Evolutionary conservation across 2,888 invertebrate genomes (phyloP).

Genomic region (Pheosia tremula): DNA sequence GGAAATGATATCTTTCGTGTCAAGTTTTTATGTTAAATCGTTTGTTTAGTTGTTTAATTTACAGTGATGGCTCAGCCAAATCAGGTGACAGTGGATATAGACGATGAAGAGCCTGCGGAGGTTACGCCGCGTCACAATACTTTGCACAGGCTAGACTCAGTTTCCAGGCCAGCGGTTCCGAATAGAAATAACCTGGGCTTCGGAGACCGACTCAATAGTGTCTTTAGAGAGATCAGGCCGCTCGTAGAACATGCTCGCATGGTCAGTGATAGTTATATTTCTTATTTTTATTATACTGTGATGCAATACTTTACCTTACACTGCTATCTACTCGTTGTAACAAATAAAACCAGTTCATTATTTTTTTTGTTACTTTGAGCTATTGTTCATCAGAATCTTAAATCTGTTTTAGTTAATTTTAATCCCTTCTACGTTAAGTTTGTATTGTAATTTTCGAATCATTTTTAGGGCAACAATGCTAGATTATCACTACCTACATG

Average conservation of each 20-base stretch:
- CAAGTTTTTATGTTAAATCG: constrained; percentile 15
- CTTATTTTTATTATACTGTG: constrained; percentile 21
- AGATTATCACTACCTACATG: constrained; percentile 74
- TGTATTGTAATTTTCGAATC: no score
- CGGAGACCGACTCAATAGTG: constrained; percentile 74
- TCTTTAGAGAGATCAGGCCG: constrained; percentile 87
- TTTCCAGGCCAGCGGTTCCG: constrained; percentile 56
- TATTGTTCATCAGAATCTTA: neutral
- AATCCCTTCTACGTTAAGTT: neutral
- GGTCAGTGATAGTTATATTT: constrained; percentile 52
- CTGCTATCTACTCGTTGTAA: constrained; percentile 5
- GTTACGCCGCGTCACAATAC: constrained; percentile 58
- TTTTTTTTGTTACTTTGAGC: constrained; percentile 4
- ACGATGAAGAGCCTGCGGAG: constrained; percentile 63
- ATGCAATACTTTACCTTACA: constrained; percentile 29
- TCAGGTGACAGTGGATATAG: constrained; percentile 75
- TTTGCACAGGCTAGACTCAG: constrained; percentile 65
- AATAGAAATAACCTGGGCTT: constrained; percentile 70
- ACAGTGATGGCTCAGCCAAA: constrained; percentile 69
- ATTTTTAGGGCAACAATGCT: constrained; percentile 71
- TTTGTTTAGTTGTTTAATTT: constrained; percentile 31
- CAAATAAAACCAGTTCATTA: constrained; percentile 21
- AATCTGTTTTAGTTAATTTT: neutral
- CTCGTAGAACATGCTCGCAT: constrained; percentile 86
- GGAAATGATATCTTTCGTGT: constrained; percentile 37